Conservation (phyloP, 2,113 vertebrate species). For the Nematolebias whitei region DNA sequence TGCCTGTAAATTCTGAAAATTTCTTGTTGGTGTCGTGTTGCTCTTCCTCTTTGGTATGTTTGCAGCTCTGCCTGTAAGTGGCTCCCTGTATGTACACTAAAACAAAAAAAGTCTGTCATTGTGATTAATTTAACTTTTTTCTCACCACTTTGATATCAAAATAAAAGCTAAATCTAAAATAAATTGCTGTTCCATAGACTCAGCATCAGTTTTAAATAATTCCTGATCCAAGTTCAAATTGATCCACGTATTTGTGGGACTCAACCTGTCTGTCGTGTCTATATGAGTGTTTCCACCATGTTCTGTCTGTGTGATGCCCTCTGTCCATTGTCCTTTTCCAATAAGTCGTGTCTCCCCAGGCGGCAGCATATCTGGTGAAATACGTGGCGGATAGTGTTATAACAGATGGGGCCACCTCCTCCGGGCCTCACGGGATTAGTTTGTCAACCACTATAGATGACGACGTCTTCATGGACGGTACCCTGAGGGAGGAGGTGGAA, state of each 20-base stretch:
- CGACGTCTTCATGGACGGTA: constrained; percentile 83
- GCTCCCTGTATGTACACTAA: neutral
- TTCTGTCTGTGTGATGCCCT: constrained; percentile 40
- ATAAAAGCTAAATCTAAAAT: neutral
- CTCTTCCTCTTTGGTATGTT: neutral
- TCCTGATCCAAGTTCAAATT: neutral
- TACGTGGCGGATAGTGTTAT: constrained; percentile 83
- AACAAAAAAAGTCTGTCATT: neutral
- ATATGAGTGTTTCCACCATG: neutral
- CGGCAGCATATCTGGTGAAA: constrained; percentile 83
- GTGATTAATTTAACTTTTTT: neutral
- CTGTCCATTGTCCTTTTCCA: constrained; percentile 83
- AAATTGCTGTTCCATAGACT: neutral
- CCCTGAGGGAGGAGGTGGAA: constrained; percentile 80
- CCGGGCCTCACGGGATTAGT: constrained; percentile 77
- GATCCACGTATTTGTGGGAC: constrained; percentile 2
- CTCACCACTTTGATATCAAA: neutral
- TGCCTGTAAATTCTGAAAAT: neutral
- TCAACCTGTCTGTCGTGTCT: constrained; percentile 6
- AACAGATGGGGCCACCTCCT: constrained; percentile 80
- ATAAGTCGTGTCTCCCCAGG: constrained; percentile 90
- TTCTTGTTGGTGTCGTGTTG: neutral
- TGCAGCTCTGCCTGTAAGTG: constrained; percentile 2
- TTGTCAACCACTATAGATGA: constrained; percentile 83
- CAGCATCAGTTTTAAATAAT: neutral